These are phyloP conservation scores for Hemicentrotus pulcherrimus DNA, from an alignment of 35 echinoderm and acorn worm genomes.

Conservation along the genomic window DNA sequence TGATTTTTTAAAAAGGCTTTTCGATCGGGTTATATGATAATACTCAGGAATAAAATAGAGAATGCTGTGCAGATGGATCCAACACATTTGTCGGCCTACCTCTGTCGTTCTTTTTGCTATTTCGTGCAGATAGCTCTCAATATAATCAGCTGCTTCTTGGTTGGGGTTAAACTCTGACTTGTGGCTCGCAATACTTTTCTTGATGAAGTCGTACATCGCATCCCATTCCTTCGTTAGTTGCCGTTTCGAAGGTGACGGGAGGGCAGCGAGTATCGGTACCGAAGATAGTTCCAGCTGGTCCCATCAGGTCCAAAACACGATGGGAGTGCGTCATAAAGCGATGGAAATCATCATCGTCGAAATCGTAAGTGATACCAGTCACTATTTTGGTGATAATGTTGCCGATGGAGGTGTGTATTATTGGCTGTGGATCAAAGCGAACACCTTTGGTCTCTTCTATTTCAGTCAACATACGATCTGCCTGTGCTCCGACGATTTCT, in stretches of 20 bases:
- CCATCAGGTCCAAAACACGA: not conserved
- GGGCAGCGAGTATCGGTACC: not conserved
- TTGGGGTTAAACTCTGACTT: not conserved
- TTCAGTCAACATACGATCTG: not conserved
- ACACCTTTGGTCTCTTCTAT: not conserved
- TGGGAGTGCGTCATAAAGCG: not conserved
- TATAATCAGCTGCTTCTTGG: not conserved
- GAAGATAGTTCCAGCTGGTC: not conserved
- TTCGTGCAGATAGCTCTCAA: not conserved
- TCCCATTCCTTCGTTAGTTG: not conserved
- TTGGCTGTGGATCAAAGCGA: not conserved
- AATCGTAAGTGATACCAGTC: not conserved
- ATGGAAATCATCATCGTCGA: not conserved
- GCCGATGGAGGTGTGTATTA: not conserved
- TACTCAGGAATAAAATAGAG: too few relatives aligned
- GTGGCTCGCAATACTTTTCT: not conserved
- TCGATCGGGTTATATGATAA: too few relatives aligned
- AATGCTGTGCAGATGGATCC: too few relatives aligned
- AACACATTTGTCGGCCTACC: not conserved
- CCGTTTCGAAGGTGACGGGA: not conserved
- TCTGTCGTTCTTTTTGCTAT: not conserved
- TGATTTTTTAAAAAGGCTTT: too few relatives aligned
- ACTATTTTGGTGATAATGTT: not conserved
- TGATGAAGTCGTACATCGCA: not conserved
- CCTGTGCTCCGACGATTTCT: not conserved